phyloP scores from a whole-genome alignment of 2,113 vertebrate species.

The Mormyrus lacerda region DNA sequence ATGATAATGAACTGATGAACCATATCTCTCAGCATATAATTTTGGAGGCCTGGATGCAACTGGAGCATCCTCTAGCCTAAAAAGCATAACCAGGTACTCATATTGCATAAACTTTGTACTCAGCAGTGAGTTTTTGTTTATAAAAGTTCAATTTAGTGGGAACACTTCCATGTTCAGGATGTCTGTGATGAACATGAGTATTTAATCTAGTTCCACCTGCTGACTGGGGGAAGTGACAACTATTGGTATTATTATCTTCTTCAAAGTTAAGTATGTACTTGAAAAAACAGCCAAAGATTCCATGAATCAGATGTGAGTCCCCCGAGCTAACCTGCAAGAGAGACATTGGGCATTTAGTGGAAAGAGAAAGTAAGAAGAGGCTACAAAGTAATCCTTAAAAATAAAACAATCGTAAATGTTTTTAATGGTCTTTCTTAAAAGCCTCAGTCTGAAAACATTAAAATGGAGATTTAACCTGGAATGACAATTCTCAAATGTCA shows the following conservation, averaged over 20 bases:
- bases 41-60: neutral
- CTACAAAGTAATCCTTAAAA: neutral
- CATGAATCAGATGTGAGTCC: neutral
- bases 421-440: neutral
- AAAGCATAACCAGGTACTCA: neutral
- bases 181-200: neutral
- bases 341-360: neutral
- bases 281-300: neutral
- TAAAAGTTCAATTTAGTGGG: neutral
- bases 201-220: neutral
- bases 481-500: slow-evolving; percentile 7
- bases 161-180: neutral
- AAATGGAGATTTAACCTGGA: neutral
- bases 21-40: neutral
- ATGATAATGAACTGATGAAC: neutral
- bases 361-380: neutral
- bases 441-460: neutral
- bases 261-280: neutral
- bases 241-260: neutral
- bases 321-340: neutral
- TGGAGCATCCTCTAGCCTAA: neutral
- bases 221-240: neutral
- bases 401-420: neutral
- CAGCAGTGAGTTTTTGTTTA: neutral
- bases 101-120: neutral